A percentile compares a stretch with the other conserved stretches of the same genome.
Evolutionary conservation across 2,113 vertebrate genomes (phyloP).

Genomic region (Neogobius melanostomus): DNA sequence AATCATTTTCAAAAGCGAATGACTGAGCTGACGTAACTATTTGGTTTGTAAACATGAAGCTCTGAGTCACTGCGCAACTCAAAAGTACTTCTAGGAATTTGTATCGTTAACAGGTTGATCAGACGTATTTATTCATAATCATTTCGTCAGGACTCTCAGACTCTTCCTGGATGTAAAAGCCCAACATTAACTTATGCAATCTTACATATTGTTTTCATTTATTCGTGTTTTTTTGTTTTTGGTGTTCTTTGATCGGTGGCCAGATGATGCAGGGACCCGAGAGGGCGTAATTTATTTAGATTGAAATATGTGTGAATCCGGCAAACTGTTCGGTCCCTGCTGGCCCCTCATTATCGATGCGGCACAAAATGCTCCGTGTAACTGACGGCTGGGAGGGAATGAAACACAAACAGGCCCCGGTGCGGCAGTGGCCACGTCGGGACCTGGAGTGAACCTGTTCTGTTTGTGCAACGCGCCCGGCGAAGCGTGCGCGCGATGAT

Average conservation of each 20-base stretch:
- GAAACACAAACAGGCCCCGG: neutral
- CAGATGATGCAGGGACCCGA: neutral
- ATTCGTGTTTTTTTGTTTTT: too few species aligned
- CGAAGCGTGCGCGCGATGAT: neutral
- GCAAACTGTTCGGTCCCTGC: conserved; percentile 5
- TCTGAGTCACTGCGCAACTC: neutral
- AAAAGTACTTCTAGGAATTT: neutral
- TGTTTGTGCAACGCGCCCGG: neutral
- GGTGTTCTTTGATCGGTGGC: too few species aligned
- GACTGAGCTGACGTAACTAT: neutral
- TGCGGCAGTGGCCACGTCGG: neutral
- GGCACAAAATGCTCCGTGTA: neutral
- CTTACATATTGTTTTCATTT: too few species aligned
- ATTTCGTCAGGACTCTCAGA: too few species aligned
- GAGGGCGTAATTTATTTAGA: conserved; percentile 8
- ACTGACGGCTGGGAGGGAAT: neutral
- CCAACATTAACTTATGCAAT: too few species aligned
- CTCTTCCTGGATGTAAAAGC: too few species aligned
- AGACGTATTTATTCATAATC: too few species aligned
- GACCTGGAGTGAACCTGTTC: neutral
- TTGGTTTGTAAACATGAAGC: neutral
- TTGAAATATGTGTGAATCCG: neutral
- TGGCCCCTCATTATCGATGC: conserved; percentile 2
- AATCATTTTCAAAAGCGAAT: too few species aligned
- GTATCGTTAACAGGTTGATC: too few species aligned